Base-by-base conservation (phyloP, 2,888 invertebrate genomes). In the Drosophila antonietae region DNA sequence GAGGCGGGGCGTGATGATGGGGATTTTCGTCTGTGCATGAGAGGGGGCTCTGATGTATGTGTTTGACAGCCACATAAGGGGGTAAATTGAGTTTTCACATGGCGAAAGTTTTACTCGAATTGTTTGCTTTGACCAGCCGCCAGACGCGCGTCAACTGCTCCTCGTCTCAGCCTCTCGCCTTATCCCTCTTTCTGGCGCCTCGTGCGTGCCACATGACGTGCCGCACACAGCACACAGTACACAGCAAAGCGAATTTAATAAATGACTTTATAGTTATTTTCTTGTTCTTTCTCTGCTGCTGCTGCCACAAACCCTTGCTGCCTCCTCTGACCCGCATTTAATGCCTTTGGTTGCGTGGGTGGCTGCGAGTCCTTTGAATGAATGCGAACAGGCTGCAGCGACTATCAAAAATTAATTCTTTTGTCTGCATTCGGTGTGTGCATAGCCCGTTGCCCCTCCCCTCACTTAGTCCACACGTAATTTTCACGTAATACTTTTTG, bases 391-490 rank as follows among this genome's bases (percentile, higher is more conserved):
- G 87, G 87, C 87, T 88, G 87, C 71, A 70, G 63, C 72, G 87
- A 86, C 87, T 78, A 88, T 88, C 87, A 88, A 88, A 90, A 78
- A 86, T 83, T 90, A 90, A 88, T 88, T 90, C 89, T 88, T 88
- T 86, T 88, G 81, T 88, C 83, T 87, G 74, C 77, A 59, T 59
- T 67, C 44, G 66, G 43, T 66, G 28, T 53, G 55, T 28, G 53
- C 35, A 35, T 53, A 53, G 12, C 41, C 14, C 57, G 53, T 43
- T 49, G 0, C 18, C 14, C 43, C 55, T 0, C 10, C 18, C 49
- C 10, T 33, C 18, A 58, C 65, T 62, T 41, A 20, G 39, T 62
- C 61, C 70, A 73, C 78, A 68, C 72, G 87, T 79, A 60, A 87
- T 86, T 86, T 86, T 80, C 85, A 89, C 85, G 83, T 88, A 84